These are phyloP conservation scores for Portunus trituberculatus DNA, from an alignment of 1,140 invertebrate genomes.

Conservation along the genomic window DNA sequence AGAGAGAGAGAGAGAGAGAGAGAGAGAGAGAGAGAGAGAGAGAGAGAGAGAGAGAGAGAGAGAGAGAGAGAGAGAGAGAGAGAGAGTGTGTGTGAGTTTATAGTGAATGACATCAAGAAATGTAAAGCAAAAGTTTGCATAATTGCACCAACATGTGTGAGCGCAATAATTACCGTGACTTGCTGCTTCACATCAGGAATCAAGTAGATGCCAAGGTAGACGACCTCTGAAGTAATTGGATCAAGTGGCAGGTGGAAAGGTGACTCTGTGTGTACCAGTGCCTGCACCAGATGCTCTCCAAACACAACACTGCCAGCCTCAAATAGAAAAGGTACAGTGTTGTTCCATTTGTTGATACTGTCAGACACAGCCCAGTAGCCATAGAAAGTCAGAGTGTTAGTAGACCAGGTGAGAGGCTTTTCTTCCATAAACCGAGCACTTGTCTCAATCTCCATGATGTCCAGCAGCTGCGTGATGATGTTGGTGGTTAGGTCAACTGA, in stretches of 20 bases:
- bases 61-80: too few relatives aligned
- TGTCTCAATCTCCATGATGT: slow-evolving; percentile 71
- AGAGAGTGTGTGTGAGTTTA: too few relatives aligned
- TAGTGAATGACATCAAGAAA: too few relatives aligned
- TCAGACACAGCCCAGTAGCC: slow-evolving; percentile 66
- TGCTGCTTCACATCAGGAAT: background rate
- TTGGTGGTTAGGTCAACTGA: slow-evolving; percentile 36
- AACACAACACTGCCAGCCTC: slow-evolving; percentile 27
- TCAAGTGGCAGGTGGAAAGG: slow-evolving; percentile 60
- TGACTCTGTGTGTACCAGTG: slow-evolving; percentile 55
- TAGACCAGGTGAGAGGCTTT: slow-evolving; percentile 58
- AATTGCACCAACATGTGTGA: background rate
- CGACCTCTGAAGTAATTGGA: slow-evolving; percentile 45
- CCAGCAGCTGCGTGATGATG: slow-evolving; percentile 60
- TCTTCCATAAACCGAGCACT: slow-evolving; percentile 67
- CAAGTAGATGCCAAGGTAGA: slow-evolving; percentile 45
- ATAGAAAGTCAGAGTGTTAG: slow-evolving; percentile 52
- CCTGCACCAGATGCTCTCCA: slow-evolving; percentile 62
- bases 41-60: too few relatives aligned
- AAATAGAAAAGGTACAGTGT: slow-evolving; percentile 27
- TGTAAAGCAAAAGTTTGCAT: background rate
- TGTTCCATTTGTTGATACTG: slow-evolving; percentile 64
- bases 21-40: too few relatives aligned
- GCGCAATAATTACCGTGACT: background rate
- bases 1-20: too few relatives aligned